Base-by-base conservation (phyloP, 2,888 invertebrate genomes). In the Tholera decimalis region DNA sequence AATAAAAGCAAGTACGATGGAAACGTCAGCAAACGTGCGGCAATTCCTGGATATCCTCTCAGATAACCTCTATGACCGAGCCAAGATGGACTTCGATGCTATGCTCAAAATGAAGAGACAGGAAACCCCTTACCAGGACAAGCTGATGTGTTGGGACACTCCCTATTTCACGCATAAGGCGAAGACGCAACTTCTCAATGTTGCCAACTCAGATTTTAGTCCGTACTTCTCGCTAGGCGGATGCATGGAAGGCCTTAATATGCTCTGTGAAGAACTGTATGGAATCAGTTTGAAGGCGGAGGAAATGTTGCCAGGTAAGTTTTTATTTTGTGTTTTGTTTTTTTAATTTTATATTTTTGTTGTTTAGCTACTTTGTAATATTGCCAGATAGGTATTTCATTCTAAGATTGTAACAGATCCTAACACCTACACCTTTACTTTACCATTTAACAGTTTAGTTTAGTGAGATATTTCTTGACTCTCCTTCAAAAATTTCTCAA, bases 181-280 rank as follows among this genome's bases (percentile, higher is more conserved):
- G 0, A 98, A 97, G 88, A 96, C 96, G 0, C 96, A 97, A 66
- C 96, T 97, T 85, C 93, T 98, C 0, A 96, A 97, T 67, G 97
- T 97, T 0, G 97, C 97, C 13, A 96, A 96, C 58, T 96, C 96
- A 5, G 98, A 98, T 83, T 98, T 97, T 84, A 96, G 97, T 44
- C 98, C 98, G 3, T 99, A 97, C 91, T 99, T 98, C 92, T 99
- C 98, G 13, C 95, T 99, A 0, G 99, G 99, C 1, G 97, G 97
- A 8, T 99, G 99, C 85, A 99, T 99, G 99, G 99, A 99, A 85
- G 99, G 99, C 0, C 94, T 99, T n/a, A 98, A 98, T 88, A 96
- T 97, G 88, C 92, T 99, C n/a, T 98, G 99, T 78, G 96, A 97
- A 71, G 96, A 97, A 24, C 93, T 99, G 5, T 99, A 98, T 85